Evolutionary conservation across 2,888 invertebrate genomes (phyloP), one percentile per base, ranked within the genome.

Genomic region (Ganaspis brasiliensis): DNA sequence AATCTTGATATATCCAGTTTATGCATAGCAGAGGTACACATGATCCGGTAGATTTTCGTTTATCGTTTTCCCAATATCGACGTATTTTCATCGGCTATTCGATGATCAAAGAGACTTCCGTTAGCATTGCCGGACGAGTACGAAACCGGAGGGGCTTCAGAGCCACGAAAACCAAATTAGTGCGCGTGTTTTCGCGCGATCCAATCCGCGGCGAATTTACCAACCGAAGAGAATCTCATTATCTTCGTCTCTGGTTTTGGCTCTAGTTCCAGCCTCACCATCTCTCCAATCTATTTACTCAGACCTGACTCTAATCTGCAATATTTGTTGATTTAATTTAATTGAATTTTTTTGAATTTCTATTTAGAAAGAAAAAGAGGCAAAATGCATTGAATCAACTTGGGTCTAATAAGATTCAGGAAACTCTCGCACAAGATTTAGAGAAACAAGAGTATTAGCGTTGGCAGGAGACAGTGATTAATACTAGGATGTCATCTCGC

Each of bases 381-480:
- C 3, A 6, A 6, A 31, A 31, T 31, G 2, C 31, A 31, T 9
- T 21, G 14, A 24, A 14, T 56, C 21, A 24, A 26, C n/a, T 21
- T 56, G 26, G 56, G 26, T 31, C 31, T 56, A 56, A 56, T 31
- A n/a, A 8, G 26, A 59, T 31, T 59, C 31, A 2, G 8, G 16
- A n/a, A 59, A 59, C 9, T 59, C n/a, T 59, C 26, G 16, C 31
- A 59, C 26, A 9, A 26, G 31, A 59, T 59, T 26, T 9, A 59
- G 14, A 10, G 67, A 40, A 45, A 67, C 45, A 45, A 67, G 67
- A 67, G 37, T 67, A 67, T 67, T 67, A 79, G 73, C 78, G 87
- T 86, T 83, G 85, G 79, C 85, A 85, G 87, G 82, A 90, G 90
- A 90, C 90, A 89, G 90, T 90, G 90, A 90, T 90, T 90, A 90